Base-by-base conservation (phyloP, 2,113 vertebrate species). In the Pheucticus melanocephalus region DNA sequence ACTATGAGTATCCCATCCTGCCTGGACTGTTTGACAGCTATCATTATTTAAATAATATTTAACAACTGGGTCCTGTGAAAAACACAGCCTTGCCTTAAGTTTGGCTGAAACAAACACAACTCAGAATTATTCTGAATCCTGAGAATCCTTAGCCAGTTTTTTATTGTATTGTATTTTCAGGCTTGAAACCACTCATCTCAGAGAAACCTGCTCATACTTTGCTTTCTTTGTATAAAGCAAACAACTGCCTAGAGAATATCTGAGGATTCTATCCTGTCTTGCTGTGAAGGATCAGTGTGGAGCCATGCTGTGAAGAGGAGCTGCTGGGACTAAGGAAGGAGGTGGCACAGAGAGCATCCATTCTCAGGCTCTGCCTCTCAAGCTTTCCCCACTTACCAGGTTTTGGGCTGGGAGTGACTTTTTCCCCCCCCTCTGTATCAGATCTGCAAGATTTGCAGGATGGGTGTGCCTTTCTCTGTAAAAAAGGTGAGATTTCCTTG, bases 391-490 rank as follows among this genome's bases (percentile, higher is more conserved):
- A n/a, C 13, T 50, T 5, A 45, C 11, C 37, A 48, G 45, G 3
- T 73, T 61, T 57, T 45, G 37, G 19, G 20, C 12, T 53, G 13
- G n/a, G 24, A 61, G 40, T 22, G 14, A 48, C 4, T 15, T 23
- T 54, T n/a, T 2, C 2, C 1, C 6, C 1, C 9, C 8, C 2
- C 8, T 24, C 40, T 42, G 3, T 28, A 10, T n/a, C 42, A 75
- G 11, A 66, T 22, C 39, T 63, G 14, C 66, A 50, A 23, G 9
- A 5, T 25, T 76, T 64, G 11, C 33, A 75, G 51, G 28, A 15
- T 30, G 18, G 6, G 21, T 82, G 27, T 61, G 24, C 42, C 65
- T 75, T 71, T 71, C 14, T 25, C 16, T 51, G 71, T 56, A 54
- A 25, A 10, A 59, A 18, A 66, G 2, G 6, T 13, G 21, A 33